A percentile compares a stretch with the other conserved stretches of the same genome.
These are phyloP conservation scores for Macaca nemestrina DNA, from an alignment of 2,113 vertebrate genomes.

Conservation along the genomic window DNA sequence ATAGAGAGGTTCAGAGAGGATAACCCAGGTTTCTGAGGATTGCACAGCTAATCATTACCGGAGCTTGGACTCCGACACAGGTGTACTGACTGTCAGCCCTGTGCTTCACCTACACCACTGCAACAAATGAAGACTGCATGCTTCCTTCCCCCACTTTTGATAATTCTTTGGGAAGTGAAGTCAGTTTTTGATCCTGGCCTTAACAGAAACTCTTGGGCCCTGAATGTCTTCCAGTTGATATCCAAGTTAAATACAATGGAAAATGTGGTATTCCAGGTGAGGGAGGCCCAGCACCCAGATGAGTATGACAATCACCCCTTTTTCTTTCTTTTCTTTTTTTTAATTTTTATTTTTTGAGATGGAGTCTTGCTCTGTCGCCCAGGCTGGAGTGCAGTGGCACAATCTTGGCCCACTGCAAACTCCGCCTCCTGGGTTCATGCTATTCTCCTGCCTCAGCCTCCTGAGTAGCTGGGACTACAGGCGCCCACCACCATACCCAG, in stretches of 20 bases:
- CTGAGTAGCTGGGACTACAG: too few relatives aligned
- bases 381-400: too few relatives aligned
- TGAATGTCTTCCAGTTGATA: not conserved
- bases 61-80: not conserved
- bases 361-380: too few relatives aligned
- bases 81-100: not conserved
- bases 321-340: too few relatives aligned
- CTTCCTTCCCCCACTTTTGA: not conserved
- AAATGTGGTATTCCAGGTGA: not conserved
- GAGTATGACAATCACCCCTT: not conserved
- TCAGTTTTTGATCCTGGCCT: not conserved
- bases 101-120: not conserved
- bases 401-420: too few relatives aligned
- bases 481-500: too few relatives aligned
- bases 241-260: not conserved
- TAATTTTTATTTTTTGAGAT: too few relatives aligned
- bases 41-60: not conserved
- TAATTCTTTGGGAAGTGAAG: not conserved
- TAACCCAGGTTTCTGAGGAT: not conserved
- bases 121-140: rapidly evolving
- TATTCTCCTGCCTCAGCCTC: too few relatives aligned
- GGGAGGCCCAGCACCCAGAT: not conserved
- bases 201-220: not conserved
- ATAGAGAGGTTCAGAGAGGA: not conserved
- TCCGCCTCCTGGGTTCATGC: too few relatives aligned